phyloP scores from a whole-genome alignment of 2,113 vertebrate genomes.

The Nibea albiflora region DNA sequence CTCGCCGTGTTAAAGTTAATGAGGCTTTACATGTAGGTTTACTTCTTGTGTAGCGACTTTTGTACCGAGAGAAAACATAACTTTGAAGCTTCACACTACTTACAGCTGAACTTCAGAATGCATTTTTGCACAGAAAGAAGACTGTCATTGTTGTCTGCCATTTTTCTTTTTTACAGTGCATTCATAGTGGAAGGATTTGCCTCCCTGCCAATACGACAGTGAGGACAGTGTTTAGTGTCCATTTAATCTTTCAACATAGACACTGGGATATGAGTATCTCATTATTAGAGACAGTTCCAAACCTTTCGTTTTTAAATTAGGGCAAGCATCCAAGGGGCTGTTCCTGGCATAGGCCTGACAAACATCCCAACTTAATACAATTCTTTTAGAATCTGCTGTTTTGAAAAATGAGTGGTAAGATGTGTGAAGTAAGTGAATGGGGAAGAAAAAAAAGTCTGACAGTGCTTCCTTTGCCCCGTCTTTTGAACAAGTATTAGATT shows the following conservation, averaged over 20 bases:
- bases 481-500: constrained; percentile 28
- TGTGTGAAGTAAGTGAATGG: background rate
- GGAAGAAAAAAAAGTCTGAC: background rate
- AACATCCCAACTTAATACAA: background rate
- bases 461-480: background rate
- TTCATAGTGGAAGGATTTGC: background rate
- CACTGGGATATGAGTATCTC: background rate
- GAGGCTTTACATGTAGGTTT: background rate
- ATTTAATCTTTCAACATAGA: background rate
- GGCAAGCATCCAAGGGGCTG: background rate
- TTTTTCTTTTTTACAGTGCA: background rate
- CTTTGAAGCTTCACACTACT: too few relatives aligned
- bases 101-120: too few relatives aligned
- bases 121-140: background rate
- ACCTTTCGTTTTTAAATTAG: background rate
- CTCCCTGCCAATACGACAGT: background rate
- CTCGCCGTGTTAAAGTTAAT: background rate
- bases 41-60: background rate
- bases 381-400: background rate
- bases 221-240: background rate
- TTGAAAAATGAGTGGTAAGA: background rate
- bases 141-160: background rate
- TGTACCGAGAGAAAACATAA: background rate
- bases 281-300: background rate
- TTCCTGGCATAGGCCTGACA: background rate